phyloP scores from a whole-genome alignment of 2,797 vertebrate species.

The Erethizon dorsatum region DNA sequence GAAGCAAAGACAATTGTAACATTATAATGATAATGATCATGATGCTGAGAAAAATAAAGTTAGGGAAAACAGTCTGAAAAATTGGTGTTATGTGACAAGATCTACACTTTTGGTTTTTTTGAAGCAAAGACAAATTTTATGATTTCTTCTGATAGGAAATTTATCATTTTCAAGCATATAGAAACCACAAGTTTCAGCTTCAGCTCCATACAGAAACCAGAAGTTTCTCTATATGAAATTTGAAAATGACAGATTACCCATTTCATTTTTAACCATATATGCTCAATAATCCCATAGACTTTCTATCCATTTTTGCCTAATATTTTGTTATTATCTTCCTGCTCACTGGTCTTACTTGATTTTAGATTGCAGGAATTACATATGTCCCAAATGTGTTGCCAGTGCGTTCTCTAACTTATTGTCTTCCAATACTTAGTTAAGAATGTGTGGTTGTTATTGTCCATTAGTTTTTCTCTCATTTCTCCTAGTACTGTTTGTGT shows the following conservation, averaged over 20 bases:
- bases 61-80: neutral
- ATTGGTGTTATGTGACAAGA: neutral
- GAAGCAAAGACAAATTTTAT: constrained; percentile 38
- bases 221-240: neutral
- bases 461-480: neutral
- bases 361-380: constrained; percentile 2
- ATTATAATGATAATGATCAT: neutral
- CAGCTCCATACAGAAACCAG: neutral
- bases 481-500: neutral
- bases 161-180: neutral
- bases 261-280: neutral
- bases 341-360: neutral
- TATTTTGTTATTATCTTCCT: neutral
- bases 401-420: neutral
- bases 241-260: neutral
- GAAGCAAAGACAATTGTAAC: neutral
- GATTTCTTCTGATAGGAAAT: neutral
- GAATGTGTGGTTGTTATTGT: constrained; percentile 39
- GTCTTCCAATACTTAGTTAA: neutral
- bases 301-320: neutral
- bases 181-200: neutral
- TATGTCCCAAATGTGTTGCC: neutral
- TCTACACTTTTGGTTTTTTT: neutral
- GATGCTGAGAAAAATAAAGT: constrained; percentile 15
- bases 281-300: neutral